Base-by-base conservation (phyloP, 2,888 invertebrate species). In the Eilema caniola region DNA sequence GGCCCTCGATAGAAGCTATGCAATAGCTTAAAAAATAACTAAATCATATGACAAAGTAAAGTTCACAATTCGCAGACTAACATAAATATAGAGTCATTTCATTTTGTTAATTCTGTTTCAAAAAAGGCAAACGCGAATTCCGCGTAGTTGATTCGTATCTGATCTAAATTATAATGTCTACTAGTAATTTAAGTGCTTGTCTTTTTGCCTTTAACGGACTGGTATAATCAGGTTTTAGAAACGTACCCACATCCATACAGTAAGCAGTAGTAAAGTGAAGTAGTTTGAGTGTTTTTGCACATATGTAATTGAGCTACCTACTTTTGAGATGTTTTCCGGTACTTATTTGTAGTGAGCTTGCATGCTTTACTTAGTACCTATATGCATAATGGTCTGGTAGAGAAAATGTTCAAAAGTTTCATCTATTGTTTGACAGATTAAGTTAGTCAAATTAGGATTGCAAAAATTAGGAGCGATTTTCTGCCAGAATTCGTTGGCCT, bases 91-190 rank as follows among this genome's bases (percentile, higher is more conserved):
- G 11, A 53, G 62, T 25, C 62, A 62, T 31, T 62, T 25, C 62
- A 62, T 31, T 62, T 25, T 25, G 24, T 62, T 62, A 20, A n/a
- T 53, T 53, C n/a, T 53, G 3, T n/a, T 53, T n/a, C 16, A 14
- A 72, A 69, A 56, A 68, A 60, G 8, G 56, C 57, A 31, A 28
- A 16, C 25, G 47, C 31, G 31, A 67, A 73, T 65, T 62, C 56
- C 37, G 60, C 56, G 53, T 62, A 62, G 37, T 62, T 41, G 62
- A 62, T 62, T 41, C 41, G 41, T 62, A 62, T 62, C 62, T 62
- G 62, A 62, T 62, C 62, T 62, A 62, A 62, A 62, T 62, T 62
- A 62, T 41, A 62, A 62, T 62, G 62, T 62, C 62, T 41, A 25
- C 41, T 62, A 23, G 62, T 62, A 62, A 62, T 62, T 62, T 62